These are phyloP conservation scores for Valencia hispanica DNA, from an alignment of 2,797 vertebrate genomes.

Conservation along the genomic window DNA sequence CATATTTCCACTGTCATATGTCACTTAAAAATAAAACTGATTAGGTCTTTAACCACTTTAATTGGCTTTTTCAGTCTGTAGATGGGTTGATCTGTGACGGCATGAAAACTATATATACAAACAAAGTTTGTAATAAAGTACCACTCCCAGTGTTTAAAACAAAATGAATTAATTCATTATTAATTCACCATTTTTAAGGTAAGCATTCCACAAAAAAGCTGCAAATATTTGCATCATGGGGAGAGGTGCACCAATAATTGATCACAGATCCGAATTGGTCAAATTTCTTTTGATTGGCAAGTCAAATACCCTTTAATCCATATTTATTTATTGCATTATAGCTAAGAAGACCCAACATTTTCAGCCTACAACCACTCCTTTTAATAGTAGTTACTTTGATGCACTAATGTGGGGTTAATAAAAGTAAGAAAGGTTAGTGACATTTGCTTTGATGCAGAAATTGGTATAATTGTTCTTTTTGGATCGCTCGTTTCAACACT, in stretches of 20 bases:
- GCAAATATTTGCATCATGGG: neutral
- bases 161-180: neutral
- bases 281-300: neutral
- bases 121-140: too few species aligned
- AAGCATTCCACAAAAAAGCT: neutral
- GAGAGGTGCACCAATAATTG: neutral
- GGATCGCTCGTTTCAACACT: neutral
- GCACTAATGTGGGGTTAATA: neutral
- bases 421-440: neutral
- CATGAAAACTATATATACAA: neutral
- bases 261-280: neutral
- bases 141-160: too few species aligned
- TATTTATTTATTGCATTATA: neutral
- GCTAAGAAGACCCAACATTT: neutral
- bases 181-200: neutral
- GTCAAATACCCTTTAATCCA: neutral
- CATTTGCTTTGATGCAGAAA: too few species aligned
- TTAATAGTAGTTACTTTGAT: neutral
- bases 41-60: conserved; percentile 33
- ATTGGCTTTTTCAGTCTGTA: conserved; percentile 20
- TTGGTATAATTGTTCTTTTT: neutral
- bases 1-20: conserved; percentile 3
- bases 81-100: conserved; percentile 16
- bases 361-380: neutral
- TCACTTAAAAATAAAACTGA: neutral